Conservation (phyloP, 2,797 vertebrate species). For the Eupleurogrammus muticus region DNA sequence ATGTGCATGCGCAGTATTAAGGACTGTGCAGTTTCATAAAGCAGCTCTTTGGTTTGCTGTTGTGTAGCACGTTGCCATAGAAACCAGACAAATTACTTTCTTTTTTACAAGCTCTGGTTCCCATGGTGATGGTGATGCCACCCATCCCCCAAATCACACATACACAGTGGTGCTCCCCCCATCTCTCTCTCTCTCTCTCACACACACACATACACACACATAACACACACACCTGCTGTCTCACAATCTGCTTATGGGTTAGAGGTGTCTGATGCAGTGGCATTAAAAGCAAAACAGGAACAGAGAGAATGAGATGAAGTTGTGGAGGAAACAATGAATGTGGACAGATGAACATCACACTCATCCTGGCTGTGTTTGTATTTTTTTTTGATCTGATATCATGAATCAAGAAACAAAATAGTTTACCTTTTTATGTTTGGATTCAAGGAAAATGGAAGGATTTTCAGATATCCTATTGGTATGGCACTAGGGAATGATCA, state of each 20-base stretch:
- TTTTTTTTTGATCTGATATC: constrained; percentile 7
- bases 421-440: background rate
- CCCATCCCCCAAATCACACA: constrained; percentile 40
- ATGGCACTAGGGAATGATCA: too few relatives aligned
- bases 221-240: constrained; percentile 70
- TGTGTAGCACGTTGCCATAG: constrained; percentile 62
- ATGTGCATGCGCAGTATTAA: background rate
- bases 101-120: constrained; percentile 47
- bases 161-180: background rate
- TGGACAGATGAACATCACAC: constrained; percentile 48
- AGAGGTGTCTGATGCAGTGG: constrained; percentile 57
- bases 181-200: background rate
- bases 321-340: constrained; percentile 37
- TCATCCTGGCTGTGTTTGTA: constrained; percentile 3
- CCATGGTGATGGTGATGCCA: constrained; percentile 67
- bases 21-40: constrained; percentile 13
- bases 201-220: constrained; percentile 11
- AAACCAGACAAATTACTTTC: constrained; percentile 67
- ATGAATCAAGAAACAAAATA: constrained; percentile 9
- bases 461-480: too few relatives aligned
- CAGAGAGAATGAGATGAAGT: constrained; percentile 13
- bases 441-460: background rate
- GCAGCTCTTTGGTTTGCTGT: constrained; percentile 37
- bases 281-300: constrained; percentile 31
- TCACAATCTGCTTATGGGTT: constrained; percentile 71